These are phyloP conservation scores for Larimichthys polyactis DNA, from an alignment of 2,113 vertebrate genomes.

Conservation along the genomic window DNA sequence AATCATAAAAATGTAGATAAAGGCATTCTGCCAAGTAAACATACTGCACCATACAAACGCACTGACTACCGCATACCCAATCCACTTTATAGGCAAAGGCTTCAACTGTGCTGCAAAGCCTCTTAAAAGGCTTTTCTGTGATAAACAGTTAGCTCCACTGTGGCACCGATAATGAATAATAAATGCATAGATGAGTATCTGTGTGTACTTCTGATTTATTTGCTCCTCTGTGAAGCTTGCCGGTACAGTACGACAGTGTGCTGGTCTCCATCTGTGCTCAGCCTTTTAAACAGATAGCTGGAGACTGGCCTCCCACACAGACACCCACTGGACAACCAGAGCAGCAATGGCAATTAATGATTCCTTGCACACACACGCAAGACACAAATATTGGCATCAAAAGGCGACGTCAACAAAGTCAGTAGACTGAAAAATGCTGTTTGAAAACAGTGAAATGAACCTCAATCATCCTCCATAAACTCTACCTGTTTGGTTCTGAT, in stretches of 20 bases:
- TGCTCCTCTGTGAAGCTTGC: conserved; percentile 50
- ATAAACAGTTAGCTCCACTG: conserved; percentile 64
- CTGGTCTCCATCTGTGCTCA: conserved; percentile 51
- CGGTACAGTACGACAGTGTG: conserved; percentile 33
- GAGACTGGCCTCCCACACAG: conserved; percentile 61
- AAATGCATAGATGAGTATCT: conserved; percentile 68
- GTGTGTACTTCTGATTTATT: conserved; percentile 69
- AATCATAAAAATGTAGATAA: conserved; percentile 59
- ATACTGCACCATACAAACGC: conserved; percentile 19
- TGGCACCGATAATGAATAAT: conserved; percentile 74
- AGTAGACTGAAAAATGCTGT: conserved; percentile 4
- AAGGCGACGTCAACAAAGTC: conserved; percentile 29
- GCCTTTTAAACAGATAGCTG: conserved; percentile 63
- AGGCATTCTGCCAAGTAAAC: conserved; percentile 59
- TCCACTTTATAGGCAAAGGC: conserved; percentile 45
- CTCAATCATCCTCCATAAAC: neutral
- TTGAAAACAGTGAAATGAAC: conserved; percentile 8
- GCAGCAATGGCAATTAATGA: conserved; percentile 67
- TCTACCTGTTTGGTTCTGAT: conserved; percentile 88
- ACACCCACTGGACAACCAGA: conserved; percentile 40
- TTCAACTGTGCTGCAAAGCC: conserved; percentile 22
- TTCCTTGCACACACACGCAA: neutral
- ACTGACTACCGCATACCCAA: conserved; percentile 21
- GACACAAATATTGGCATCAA: conserved; percentile 18
- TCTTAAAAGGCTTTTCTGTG: conserved; percentile 58